Evolutionary conservation across 2,113 vertebrate species (phyloP).

Genomic region (Megaleporinus macrocephalus): DNA sequence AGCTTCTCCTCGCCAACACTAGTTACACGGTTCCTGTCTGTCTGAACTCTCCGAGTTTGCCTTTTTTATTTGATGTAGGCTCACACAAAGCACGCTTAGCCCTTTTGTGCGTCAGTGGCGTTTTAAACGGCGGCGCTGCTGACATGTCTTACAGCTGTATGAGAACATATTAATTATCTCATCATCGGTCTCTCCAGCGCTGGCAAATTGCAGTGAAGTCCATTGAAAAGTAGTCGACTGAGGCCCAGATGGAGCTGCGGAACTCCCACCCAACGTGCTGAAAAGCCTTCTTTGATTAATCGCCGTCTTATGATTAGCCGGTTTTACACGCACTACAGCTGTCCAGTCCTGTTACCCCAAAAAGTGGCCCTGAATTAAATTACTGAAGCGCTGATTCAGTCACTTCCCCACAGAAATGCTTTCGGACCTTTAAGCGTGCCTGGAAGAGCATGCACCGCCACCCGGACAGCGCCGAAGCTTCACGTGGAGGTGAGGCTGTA

Average conservation of each 20-base stretch:
- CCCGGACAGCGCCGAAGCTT: neutral
- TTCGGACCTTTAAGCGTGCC: neutral
- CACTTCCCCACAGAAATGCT: neutral
- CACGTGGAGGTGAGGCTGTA: neutral
- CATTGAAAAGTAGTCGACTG: neutral
- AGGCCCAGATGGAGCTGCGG: slow-evolving; percentile 1
- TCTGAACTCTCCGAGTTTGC: neutral
- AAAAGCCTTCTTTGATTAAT: slow-evolving; percentile 14
- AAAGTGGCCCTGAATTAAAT: slow-evolving; percentile 2
- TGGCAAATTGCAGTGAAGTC: neutral
- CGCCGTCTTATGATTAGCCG: neutral
- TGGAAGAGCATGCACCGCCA: neutral
- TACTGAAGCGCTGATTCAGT: neutral
- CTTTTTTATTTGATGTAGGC: slow-evolving; percentile 8
- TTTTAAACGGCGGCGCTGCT: neutral
- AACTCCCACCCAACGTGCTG: neutral
- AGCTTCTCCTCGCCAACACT: neutral
- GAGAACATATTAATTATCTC: slow-evolving; percentile 19
- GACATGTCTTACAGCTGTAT: slow-evolving; percentile 20
- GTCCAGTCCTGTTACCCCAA: neutral
- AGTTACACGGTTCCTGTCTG: neutral
- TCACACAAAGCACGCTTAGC: neutral
- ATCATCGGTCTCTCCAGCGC: slow-evolving; percentile 6
- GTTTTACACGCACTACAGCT: neutral
- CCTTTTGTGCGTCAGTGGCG: slow-evolving; percentile 1